Evolutionary conservation across 2,888 invertebrate genomes (phyloP).

Genomic region (Ectemnius lituratus): DNA sequence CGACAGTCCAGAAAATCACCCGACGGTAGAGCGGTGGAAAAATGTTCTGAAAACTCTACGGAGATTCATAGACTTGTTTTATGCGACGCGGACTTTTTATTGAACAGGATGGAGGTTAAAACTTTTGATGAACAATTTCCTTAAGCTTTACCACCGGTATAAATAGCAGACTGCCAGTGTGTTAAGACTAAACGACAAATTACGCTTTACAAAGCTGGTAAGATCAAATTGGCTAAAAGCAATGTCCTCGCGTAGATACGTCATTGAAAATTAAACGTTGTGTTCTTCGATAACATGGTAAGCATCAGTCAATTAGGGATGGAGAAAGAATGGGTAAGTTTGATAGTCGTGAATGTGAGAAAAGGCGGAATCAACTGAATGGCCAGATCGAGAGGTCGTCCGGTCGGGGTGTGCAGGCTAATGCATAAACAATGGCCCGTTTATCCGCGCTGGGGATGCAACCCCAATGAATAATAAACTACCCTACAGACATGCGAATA

Average conservation of each 20-base stretch:
- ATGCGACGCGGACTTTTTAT: background rate
- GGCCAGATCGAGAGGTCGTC: constrained; percentile 50
- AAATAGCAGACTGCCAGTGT: constrained; percentile 29
- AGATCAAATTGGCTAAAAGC: background rate
- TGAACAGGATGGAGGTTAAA: background rate
- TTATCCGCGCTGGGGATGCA: constrained; percentile 70
- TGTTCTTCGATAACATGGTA: constrained; percentile 2
- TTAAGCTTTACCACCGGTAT: constrained; percentile 14
- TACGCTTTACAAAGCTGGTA: too few relatives aligned
- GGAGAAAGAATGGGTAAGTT: constrained; percentile 23
- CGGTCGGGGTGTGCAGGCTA: constrained; percentile 61
- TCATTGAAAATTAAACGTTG: constrained; percentile 13
- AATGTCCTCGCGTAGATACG: background rate
- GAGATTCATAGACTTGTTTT: constrained; percentile 1
- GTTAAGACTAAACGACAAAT: too few relatives aligned
- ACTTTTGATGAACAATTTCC: background rate
- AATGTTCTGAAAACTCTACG: too few relatives aligned
- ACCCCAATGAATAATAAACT: constrained; percentile 74
- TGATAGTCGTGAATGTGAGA: constrained; percentile 45
- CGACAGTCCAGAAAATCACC: too few relatives aligned
- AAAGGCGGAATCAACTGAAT: constrained; percentile 53
- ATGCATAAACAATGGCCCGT: constrained; percentile 75
- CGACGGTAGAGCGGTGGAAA: too few relatives aligned
- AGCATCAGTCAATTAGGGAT: constrained; percentile 35
- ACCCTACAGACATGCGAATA: constrained; percentile 58